Base-by-base conservation (phyloP, 2,888 invertebrate species). In the Dasypogon diadema region DNA sequence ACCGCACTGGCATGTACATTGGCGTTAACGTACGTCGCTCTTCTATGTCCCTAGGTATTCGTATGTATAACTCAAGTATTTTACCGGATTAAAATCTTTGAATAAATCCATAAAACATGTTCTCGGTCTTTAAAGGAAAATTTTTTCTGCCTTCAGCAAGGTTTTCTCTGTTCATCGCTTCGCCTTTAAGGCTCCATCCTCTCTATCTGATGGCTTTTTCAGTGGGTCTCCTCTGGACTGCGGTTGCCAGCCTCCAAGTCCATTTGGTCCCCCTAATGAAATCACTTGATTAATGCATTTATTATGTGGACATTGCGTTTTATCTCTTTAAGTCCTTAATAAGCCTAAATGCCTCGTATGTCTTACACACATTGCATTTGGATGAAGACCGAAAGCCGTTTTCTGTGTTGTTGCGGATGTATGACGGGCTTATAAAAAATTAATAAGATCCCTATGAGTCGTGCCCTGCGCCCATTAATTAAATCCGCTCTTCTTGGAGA, bases 271-370 rank as follows among this genome's bases (percentile, higher is more conserved):
- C 46, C 42, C 34, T 68, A 75, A 75, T 68, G 75, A 75, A 68
- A 75, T 75, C 75, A 75, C 30, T 68, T 75, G 75, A 75, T 75
- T 75, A 75, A 75, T 75, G 75, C 75, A 75, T 75, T 75, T 75
- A 65, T 75, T 75, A 75, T 75, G 68, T 75, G 75, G 56, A 65
- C 65, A 68, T 68, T 65, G 55, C 68, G 46, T 75, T 75, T 75
- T 68, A 75, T 75, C 75, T 75, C 56, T 56, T 68, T 75, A 75
- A 75, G 54, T 68, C 75, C 75, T 75, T 75, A 75, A 68, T 75
- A 75, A 75, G 75, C 56, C 68, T 75, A 75, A 75, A 74, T 74
- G 74, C 48, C 48, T 68, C 65, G 65, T 48, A 46, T 46, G 65
- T 46, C 65, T 48, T 46, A 68, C 65, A 68, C 24, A 12, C 46